Conservation (phyloP, 2,113 vertebrate genomes). For the Capreolus pygargus region DNA sequence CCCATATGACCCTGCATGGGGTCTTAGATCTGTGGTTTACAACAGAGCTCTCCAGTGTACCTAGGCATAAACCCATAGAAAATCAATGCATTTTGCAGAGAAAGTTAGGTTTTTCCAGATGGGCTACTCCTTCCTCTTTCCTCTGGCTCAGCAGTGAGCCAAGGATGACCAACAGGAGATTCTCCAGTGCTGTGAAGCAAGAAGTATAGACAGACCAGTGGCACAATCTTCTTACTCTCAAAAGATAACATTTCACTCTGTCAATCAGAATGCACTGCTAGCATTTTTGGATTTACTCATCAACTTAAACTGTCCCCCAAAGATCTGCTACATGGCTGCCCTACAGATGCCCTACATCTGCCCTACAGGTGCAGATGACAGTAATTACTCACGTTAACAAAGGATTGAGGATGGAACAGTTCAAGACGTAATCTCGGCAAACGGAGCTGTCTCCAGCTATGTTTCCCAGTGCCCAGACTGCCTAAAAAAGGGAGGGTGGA, state of each 20-base stretch:
- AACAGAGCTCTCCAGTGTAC: background rate
- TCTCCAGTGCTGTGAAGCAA: background rate
- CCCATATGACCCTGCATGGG: background rate
- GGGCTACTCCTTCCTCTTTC: background rate
- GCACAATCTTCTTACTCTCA: background rate
- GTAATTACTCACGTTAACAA: conserved; percentile 90
- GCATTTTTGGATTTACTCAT: background rate
- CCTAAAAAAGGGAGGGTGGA: conserved; percentile 83
- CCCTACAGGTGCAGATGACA: conserved; percentile 7
- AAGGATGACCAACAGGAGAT: background rate
- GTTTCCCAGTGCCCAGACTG: conserved; percentile 98
- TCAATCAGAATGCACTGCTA: background rate
- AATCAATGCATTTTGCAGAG: background rate
- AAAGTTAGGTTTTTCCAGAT: background rate
- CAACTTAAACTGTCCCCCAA: background rate
- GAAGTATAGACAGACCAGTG: background rate
- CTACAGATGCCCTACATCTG: background rate
- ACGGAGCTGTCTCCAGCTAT: conserved; percentile 98
- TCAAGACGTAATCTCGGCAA: conserved; percentile 97
- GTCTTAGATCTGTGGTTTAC: background rate
- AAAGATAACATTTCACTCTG: background rate
- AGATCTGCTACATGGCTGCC: background rate
- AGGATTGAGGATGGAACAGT: conserved; percentile 96
- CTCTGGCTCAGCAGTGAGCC: background rate
- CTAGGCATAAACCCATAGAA: background rate